Evolutionary conservation across 2,888 invertebrate species (phyloP).

Genomic region (Temnothorax unifasciatus): DNA sequence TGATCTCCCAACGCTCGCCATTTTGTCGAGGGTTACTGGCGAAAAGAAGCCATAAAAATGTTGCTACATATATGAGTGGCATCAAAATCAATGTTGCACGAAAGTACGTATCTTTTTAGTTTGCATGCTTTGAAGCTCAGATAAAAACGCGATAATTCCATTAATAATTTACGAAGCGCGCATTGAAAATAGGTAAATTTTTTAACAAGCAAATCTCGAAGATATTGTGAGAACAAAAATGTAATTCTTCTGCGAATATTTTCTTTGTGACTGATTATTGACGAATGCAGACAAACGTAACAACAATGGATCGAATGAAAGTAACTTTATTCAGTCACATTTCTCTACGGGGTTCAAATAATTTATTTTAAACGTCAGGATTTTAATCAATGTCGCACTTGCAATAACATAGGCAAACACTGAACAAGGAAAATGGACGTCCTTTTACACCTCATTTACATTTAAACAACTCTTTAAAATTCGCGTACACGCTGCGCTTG

Average conservation of each 20-base stretch:
- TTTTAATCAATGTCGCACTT: slow-evolving; percentile 57
- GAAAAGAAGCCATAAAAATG: slow-evolving; percentile 22
- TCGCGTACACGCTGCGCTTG: slow-evolving; percentile 52
- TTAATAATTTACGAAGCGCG: slow-evolving; percentile 24
- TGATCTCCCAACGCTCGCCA: slow-evolving; percentile 25
- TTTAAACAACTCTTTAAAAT: slow-evolving; percentile 59
- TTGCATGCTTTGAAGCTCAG: slow-evolving; percentile 5
- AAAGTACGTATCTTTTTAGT: not conserved
- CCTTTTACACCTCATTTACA: slow-evolving; percentile 59
- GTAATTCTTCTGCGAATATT: not conserved
- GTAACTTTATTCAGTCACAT: slow-evolving; percentile 30
- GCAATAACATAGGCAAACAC: slow-evolving; percentile 55
- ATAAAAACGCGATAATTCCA: slow-evolving; percentile 28
- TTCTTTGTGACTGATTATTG: slow-evolving; percentile 7
- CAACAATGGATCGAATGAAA: slow-evolving; percentile 33
- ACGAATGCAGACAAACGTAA: slow-evolving; percentile 18
- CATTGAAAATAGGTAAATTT: slow-evolving; percentile 20
- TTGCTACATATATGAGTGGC: slow-evolving; percentile 1
- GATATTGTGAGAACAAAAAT: slow-evolving; percentile 23
- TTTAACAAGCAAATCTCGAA: slow-evolving; percentile 31
- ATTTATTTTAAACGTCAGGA: slow-evolving; percentile 55
- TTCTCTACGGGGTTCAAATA: slow-evolving; percentile 19
- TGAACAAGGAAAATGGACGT: slow-evolving; percentile 58
- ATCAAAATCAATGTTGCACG: slow-evolving; percentile 34
- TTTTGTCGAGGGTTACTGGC: slow-evolving; percentile 2